Percentiles rank a stretch among this genome's conserved stretches.
phyloP scores from a whole-genome alignment of 1,140 invertebrate species.

The Archegozetes longisetosus region DNA sequence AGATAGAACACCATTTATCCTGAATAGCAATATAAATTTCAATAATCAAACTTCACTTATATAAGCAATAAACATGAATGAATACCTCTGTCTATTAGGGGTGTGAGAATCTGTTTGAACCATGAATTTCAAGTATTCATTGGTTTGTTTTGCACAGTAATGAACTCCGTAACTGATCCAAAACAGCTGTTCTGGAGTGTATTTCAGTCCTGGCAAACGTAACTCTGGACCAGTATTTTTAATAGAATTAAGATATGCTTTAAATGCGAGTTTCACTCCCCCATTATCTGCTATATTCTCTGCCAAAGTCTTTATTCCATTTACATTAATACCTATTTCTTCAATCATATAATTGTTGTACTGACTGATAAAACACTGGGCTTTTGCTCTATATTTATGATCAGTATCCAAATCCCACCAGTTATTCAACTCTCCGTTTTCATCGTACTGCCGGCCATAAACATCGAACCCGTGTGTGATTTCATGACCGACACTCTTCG shows the following conservation, averaged over 20 bases:
- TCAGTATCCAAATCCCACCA: conserved; percentile 72
- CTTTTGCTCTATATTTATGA: conserved; percentile 49
- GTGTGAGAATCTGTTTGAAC: background rate
- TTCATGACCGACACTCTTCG: conserved; percentile 23
- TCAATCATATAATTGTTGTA: conserved; percentile 50
- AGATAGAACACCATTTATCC: conserved; percentile 66
- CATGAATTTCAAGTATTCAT: background rate
- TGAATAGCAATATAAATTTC: background rate
- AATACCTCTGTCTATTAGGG: background rate
- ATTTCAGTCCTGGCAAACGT: conserved; percentile 54
- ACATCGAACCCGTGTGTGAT: conserved; percentile 37
- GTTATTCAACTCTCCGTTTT: conserved; percentile 38
- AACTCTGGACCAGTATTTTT: conserved; percentile 24
- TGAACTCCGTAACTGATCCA: conserved; percentile 66
- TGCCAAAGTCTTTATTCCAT: conserved; percentile 54
- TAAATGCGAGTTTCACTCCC: conserved; percentile 30
- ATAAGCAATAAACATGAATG: background rate
- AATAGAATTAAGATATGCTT: conserved; percentile 15
- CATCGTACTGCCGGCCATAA: conserved; percentile 32
- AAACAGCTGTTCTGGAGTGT: conserved; percentile 57
- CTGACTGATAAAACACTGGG: conserved; percentile 71
- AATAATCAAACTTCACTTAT: background rate
- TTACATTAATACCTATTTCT: conserved; percentile 23
- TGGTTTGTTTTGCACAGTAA: background rate
- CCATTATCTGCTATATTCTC: conserved; percentile 78